A percentile compares a stretch with the other conserved stretches of the same genome.
Conservation (phyloP, 2,797 vertebrate species). For the Chiroxiphia lanceolata region DNA sequence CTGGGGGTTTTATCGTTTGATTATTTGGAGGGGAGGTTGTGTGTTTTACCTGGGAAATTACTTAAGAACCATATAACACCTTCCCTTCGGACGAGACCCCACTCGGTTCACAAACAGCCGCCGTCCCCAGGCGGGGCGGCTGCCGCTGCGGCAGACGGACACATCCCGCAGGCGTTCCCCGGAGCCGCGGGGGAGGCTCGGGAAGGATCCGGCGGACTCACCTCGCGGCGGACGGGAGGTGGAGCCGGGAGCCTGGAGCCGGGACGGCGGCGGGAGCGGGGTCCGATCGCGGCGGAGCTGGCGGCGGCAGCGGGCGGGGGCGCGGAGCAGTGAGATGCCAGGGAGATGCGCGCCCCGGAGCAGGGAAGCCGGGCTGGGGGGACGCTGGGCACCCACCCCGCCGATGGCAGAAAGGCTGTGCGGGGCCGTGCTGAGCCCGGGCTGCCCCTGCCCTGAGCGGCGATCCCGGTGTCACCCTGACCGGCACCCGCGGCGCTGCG, state of each 20-base stretch:
- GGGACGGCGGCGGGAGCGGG: not conserved
- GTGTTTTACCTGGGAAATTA: not conserved
- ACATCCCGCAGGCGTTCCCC: not conserved
- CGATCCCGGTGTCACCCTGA: not conserved
- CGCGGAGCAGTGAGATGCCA: not conserved
- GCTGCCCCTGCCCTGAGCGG: not conserved
- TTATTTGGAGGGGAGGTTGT: not conserved
- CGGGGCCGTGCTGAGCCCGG: not conserved
- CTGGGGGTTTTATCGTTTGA: not conserved
- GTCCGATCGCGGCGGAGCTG: rapidly evolving
- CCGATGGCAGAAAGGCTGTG: not conserved
- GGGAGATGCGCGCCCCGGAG: not conserved
- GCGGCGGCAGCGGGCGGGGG: too few relatives aligned
- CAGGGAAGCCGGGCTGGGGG: not conserved
- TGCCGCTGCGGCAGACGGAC: not conserved
- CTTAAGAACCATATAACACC: not conserved
- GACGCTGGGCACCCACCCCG: not conserved
- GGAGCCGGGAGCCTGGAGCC: not conserved
- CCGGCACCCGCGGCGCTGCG: not conserved
- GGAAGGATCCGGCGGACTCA: not conserved
- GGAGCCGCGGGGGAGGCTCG: not conserved
- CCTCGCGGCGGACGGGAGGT: not conserved
- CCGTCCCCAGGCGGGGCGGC: not conserved
- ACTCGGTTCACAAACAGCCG: rapidly evolving
- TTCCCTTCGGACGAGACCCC: not conserved